Evolutionary conservation across 2,113 vertebrate species (phyloP).

Genomic region (Poeciliopsis occidentalis): DNA sequence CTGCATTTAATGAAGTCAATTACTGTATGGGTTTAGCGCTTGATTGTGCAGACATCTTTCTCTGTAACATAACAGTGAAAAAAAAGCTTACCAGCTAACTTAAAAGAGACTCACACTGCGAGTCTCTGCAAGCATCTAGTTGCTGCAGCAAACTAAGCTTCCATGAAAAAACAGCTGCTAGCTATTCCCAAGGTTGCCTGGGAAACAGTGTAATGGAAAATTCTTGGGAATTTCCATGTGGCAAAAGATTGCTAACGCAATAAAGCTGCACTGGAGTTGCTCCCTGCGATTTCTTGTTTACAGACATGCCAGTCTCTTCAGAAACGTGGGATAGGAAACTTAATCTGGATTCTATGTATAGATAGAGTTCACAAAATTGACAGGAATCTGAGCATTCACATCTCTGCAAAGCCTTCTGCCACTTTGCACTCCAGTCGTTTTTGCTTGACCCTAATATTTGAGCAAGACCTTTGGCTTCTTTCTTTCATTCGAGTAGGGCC

Average conservation of each 20-base stretch:
- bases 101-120: neutral
- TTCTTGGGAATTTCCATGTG: conserved; percentile 60
- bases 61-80: neutral
- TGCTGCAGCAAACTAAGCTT: conserved; percentile 47
- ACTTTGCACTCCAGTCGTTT: conserved; percentile 9
- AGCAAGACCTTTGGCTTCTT: conserved; percentile 1
- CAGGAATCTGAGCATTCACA: neutral
- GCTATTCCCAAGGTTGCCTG: conserved; percentile 64
- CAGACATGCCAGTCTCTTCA: neutral
- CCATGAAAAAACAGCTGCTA: conserved; percentile 71
- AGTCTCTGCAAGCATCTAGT: conserved; percentile 45
- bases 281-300: neutral
- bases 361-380: conserved; percentile 1
- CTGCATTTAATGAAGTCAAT: neutral
- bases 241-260: conserved; percentile 22
- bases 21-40: neutral
- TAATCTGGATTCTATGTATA: conserved; percentile 30
- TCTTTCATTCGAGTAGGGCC: conserved; percentile 9
- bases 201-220: conserved; percentile 74
- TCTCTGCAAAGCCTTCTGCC: conserved; percentile 20
- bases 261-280: neutral
- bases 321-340: neutral
- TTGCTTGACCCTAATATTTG: conserved; percentile 17
- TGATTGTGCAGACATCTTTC: neutral
- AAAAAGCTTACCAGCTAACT: neutral